Percentiles rank a stretch among this genome's conserved stretches.
These are phyloP conservation scores for Nebria brevicollis DNA, from an alignment of 2,888 invertebrate species.

Conservation along the genomic window DNA sequence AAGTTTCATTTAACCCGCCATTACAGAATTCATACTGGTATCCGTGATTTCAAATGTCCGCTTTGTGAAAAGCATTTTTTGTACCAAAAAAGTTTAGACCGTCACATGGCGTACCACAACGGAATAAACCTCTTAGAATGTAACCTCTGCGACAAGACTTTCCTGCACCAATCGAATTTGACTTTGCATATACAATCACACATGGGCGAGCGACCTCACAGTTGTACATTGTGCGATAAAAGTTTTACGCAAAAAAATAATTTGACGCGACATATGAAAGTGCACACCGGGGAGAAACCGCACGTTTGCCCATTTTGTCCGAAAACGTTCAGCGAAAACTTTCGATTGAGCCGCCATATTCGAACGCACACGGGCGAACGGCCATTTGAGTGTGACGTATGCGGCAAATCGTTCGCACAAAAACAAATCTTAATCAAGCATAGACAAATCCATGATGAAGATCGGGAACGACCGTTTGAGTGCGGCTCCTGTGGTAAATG, in stretches of 20 bases:
- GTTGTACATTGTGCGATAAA: constrained; percentile 33
- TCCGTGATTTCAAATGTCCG: constrained; percentile 29
- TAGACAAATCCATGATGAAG: constrained; percentile 32
- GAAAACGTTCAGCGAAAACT: constrained; percentile 53
- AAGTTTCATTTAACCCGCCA: constrained; percentile 35
- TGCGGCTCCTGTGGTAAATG: constrained; percentile 9
- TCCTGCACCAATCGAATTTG: constrained; percentile 34
- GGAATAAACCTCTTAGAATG: constrained; percentile 30
- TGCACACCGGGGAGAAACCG: constrained; percentile 54
- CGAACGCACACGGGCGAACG: constrained; percentile 56
- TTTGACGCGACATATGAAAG: constrained; percentile 54
- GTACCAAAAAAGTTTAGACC: constrained; percentile 32
- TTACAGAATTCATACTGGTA: constrained; percentile 16
- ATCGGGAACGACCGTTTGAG: constrained; percentile 17
- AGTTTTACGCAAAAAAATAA: constrained; percentile 44
- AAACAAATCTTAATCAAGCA: constrained; percentile 54
- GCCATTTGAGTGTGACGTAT: constrained; percentile 54
- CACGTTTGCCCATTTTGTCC: constrained; percentile 53
- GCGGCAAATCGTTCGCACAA: constrained; percentile 55
- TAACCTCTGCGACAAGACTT: constrained; percentile 28
- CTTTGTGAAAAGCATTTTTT: constrained; percentile 29
- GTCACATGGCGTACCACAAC: constrained; percentile 33
- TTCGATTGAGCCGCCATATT: constrained; percentile 53
- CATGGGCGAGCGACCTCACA: constrained; percentile 28
- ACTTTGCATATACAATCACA: constrained; percentile 31